Percentiles rank a stretch among this genome's conserved stretches.
phyloP scores from a whole-genome alignment of 2,888 invertebrate species.

The Aethes cnicana region DNA sequence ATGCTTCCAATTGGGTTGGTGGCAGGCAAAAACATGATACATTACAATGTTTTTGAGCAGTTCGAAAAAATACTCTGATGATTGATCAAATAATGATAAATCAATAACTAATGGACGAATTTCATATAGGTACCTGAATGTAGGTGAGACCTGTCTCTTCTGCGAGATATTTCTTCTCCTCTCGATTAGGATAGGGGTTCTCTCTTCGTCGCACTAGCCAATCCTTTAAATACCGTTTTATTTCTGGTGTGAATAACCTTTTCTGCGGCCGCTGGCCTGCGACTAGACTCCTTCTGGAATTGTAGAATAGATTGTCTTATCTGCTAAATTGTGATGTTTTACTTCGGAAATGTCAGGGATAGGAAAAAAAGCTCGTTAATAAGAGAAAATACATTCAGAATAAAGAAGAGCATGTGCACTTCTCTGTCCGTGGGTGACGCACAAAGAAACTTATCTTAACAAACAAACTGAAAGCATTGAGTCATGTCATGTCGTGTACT shows the following conservation, averaged over 20 bases:
- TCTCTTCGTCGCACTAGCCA: conserved; percentile 89
- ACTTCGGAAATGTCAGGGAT: neutral
- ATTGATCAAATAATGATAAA: conserved; percentile 17
- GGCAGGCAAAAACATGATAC: conserved; percentile 64
- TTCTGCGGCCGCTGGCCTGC: conserved; percentile 86
- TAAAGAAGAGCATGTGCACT: conserved; percentile 45
- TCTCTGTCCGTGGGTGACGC: conserved; percentile 56
- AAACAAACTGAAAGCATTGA: conserved; percentile 69
- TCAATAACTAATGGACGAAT: conserved; percentile 16
- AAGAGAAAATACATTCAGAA: conserved; percentile 35
- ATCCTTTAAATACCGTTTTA: conserved; percentile 88
- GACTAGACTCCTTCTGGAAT: conserved; percentile 79
- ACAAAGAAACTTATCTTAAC: conserved; percentile 68
- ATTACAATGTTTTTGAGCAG: conserved; percentile 35
- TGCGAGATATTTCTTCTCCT: conserved; percentile 88
- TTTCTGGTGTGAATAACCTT: conserved; percentile 89
- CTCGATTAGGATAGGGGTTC: conserved; percentile 90
- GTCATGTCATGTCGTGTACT: conserved; percentile 56
- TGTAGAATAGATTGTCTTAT: conserved; percentile 2
- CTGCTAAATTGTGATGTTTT: no score
- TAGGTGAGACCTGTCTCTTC: conserved; percentile 89
- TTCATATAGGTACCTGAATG: conserved; percentile 82
- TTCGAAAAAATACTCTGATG: conserved; percentile 6
- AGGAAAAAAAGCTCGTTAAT: neutral
- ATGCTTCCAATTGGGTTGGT: conserved; percentile 75